phyloP scores from a whole-genome alignment of 2,797 vertebrate genomes.

The Labroides dimidiatus region DNA sequence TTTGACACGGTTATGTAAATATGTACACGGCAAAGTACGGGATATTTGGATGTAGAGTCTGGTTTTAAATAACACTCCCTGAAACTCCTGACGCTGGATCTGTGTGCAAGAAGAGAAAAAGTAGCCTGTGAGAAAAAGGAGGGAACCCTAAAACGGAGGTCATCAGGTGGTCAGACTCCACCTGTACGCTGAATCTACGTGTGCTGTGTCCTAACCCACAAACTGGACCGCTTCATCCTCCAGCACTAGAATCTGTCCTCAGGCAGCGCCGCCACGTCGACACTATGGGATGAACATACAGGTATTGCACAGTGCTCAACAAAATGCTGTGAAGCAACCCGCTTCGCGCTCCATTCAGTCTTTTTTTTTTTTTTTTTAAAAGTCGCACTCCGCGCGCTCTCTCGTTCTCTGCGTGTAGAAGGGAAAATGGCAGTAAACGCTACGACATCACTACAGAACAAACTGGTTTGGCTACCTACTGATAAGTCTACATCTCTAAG shows the following conservation, averaged over 20 bases:
- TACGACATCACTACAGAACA: conserved; percentile 96
- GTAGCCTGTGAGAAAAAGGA: conserved; percentile 53
- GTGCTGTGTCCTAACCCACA: conserved; percentile 81
- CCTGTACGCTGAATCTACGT: conserved; percentile 75
- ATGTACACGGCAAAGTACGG: conserved; percentile 76
- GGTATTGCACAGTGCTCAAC: conserved; percentile 98
- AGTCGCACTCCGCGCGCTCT: conserved; percentile 37
- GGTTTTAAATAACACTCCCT: conserved; percentile 79
- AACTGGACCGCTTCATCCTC: conserved; percentile 53
- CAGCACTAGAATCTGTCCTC: conserved; percentile 46
- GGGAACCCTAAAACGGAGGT: conserved; percentile 67
- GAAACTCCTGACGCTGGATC: conserved; percentile 81
- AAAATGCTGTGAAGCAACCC: conserved; percentile 92
- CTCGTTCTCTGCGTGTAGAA: conserved; percentile 88
- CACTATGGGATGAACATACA: conserved; percentile 82
- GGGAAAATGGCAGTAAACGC: conserved; percentile 91
- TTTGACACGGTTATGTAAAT: conserved; percentile 79
- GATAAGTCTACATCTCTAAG: conserved; percentile 97
- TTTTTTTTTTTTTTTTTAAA: too few species aligned
- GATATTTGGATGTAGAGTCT: conserved; percentile 55
- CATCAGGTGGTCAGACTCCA: conserved; percentile 68
- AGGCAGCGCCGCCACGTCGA: conserved; percentile 67
- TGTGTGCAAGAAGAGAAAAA: conserved; percentile 77
- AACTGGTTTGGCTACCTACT: conserved; percentile 94
- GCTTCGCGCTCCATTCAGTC: conserved; percentile 56